A percentile compares a stretch with the other conserved stretches of the same genome.
Conservation (phyloP, 30 jellyfish, hydroid and myxozoan species). For the Calvadosia cruxmelitensis region DNA sequence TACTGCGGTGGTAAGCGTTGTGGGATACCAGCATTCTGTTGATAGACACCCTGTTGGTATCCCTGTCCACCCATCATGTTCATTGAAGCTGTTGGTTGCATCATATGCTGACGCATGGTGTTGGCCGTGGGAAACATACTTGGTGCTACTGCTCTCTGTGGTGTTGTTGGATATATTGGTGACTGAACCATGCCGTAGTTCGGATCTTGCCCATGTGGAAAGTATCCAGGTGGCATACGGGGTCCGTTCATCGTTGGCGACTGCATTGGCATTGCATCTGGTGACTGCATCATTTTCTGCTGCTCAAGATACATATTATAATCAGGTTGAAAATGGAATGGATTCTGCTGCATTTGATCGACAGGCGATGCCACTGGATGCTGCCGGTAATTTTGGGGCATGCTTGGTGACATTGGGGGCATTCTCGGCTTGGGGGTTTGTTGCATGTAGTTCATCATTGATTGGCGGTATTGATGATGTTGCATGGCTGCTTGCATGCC, state of each 20-base stretch:
- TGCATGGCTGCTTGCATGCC: slow-evolving; percentile 8
- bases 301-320: slow-evolving; percentile 41
- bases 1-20: slow-evolving; percentile 1
- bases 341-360: slow-evolving; percentile 34
- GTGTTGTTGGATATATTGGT: slow-evolving; percentile 32
- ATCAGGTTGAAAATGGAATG: slow-evolving; percentile 70
- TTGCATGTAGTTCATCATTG: slow-evolving; percentile 21
- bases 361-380: slow-evolving; percentile 53
- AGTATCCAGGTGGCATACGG: slow-evolving; percentile 45
- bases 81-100: background rate
- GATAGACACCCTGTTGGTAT: background rate
- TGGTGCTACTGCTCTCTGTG: slow-evolving; percentile 38
- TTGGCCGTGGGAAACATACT: slow-evolving; percentile 38
- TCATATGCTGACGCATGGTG: background rate
- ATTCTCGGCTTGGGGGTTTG: slow-evolving; percentile 50
- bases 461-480: slow-evolving; percentile 1
- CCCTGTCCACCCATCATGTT: background rate
- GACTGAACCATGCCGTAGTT: background rate
- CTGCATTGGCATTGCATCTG: slow-evolving; percentile 45
- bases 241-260: slow-evolving; percentile 54
- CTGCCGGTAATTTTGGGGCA: slow-evolving; percentile 49
- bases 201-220: slow-evolving; percentile 11
- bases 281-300: slow-evolving; percentile 51
- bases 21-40: background rate
- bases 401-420: slow-evolving; percentile 45